A percentile compares a stretch with the other conserved stretches of the same genome.
Evolutionary conservation across 2,797 vertebrate genomes (phyloP).

Genomic region (Euthynnus affinis): DNA sequence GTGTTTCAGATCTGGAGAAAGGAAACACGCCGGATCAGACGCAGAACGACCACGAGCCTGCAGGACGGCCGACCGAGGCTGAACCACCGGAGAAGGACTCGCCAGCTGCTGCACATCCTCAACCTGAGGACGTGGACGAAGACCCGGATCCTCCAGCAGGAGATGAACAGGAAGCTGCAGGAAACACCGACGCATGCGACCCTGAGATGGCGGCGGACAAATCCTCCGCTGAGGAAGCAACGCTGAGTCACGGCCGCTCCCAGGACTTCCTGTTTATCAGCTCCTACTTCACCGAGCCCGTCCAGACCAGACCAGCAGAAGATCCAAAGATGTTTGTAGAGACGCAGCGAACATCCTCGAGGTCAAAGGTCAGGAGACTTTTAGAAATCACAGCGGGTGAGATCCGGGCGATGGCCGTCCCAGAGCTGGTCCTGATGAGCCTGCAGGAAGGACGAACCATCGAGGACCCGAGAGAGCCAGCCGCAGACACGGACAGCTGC

Average conservation of each 20-base stretch:
- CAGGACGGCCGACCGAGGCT: too few relatives aligned
- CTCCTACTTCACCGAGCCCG: slow-evolving; percentile 41
- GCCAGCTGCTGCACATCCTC: background rate
- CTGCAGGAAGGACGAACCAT: background rate
- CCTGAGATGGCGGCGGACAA: background rate
- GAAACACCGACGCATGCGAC: background rate
- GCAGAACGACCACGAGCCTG: too few relatives aligned
- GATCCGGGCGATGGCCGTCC: slow-evolving; percentile 25
- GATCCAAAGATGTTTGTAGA: background rate
- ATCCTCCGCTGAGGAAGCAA: slow-evolving; percentile 13
- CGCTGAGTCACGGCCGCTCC: background rate
- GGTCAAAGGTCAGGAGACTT: slow-evolving; percentile 25
- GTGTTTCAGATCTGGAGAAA: slow-evolving; percentile 31
- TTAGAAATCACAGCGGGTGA: slow-evolving; percentile 34
- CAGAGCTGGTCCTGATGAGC: slow-evolving; percentile 25
- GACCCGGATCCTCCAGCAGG: background rate
- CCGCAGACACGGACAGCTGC: too few relatives aligned
- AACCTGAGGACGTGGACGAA: background rate
- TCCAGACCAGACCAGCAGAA: background rate
- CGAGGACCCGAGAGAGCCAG: too few relatives aligned
- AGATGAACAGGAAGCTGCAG: background rate
- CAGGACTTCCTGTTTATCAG: slow-evolving; percentile 40
- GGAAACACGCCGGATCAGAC: background rate
- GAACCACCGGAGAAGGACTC: background rate
- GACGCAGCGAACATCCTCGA: background rate